Evolutionary conservation across 2,888 invertebrate genomes (phyloP), one percentile per base, ranked within the genome.

Genomic region (Agrilus cyanescens): DNA sequence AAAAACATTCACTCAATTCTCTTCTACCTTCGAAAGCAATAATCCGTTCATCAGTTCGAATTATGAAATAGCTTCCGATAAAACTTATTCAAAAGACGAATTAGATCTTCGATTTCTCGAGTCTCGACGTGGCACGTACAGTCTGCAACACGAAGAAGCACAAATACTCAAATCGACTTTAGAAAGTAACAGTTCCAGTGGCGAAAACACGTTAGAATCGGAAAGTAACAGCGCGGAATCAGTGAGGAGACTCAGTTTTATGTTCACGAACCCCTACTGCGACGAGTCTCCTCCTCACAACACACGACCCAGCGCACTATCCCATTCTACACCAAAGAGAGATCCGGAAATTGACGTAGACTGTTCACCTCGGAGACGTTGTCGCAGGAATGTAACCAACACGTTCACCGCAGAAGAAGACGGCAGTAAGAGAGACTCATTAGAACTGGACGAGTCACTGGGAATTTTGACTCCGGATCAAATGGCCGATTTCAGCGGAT

Each of bases 391-490:
- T 2, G 38, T 32, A 13, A 12, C 41, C 1, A 45, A 44, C 25
- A 38, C 15, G 8, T 31, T 40, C 13, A 33, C 43, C 6, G 45
- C 45, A 10, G 57, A 56, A 7, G 62, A 62, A 10, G 59, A 58
- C 4, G 54, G 49, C 8, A 61, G 55, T 32, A 86, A 85, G 62
- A 81, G 86, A 59, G 83, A 85, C 61, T 89, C 88, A 2, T 76
- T 86, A 54, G 88, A 82, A 52, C 68, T 76, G 58, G 81, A 88
- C 58, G 88, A 90, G 60, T 85, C 86, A 56, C 70, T 89, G 53
- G 89, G 89, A 4, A 89, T 90, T 55, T 69, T 91, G 48, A 88
- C 89, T 8, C 88, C 89, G 0, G 87, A 88, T 67, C 88, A 89
- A 66, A 88, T 90, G 86, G 82, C 75, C 53, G 77, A 77, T 56